Evolutionary conservation across 2,797 vertebrate species (phyloP).

Genomic region (Scolopax bukidnonensis): DNA sequence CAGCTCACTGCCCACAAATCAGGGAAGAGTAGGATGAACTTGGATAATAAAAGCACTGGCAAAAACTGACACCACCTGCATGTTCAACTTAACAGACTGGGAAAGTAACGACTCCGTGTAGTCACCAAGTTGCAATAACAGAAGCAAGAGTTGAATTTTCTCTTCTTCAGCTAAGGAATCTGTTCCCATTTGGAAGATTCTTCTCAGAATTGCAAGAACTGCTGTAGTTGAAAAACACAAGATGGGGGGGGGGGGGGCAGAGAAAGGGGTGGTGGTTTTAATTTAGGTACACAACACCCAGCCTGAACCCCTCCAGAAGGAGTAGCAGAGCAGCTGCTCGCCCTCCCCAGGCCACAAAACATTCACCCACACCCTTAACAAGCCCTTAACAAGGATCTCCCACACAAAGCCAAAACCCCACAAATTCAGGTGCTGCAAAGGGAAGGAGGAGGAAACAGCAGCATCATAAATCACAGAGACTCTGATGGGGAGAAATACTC

Average conservation of each 20-base stretch:
- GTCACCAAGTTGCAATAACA: background rate
- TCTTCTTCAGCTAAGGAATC: background rate
- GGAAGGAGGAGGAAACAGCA: background rate
- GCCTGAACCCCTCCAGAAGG: background rate
- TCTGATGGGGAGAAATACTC: background rate
- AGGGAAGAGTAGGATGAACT: background rate
- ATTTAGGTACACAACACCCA: background rate
- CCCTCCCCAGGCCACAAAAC: background rate
- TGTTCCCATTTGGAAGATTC: background rate
- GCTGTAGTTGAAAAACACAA: background rate
- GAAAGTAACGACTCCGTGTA: fast-evolving
- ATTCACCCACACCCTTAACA: background rate
- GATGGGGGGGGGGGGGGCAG: fast-evolving
- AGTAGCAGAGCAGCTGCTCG: background rate
- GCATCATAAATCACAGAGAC: background rate
- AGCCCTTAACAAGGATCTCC: background rate
- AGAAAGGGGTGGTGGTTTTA: background rate
- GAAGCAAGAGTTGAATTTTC: background rate
- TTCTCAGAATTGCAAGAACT: background rate
- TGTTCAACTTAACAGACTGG: background rate
- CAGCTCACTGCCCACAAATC: background rate
- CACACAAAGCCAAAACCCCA: background rate
- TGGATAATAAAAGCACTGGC: background rate
- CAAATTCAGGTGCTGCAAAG: background rate
- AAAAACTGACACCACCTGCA: background rate